Base-by-base conservation (phyloP, 2,888 invertebrate species). In the Crossocerus cetratus region DNA sequence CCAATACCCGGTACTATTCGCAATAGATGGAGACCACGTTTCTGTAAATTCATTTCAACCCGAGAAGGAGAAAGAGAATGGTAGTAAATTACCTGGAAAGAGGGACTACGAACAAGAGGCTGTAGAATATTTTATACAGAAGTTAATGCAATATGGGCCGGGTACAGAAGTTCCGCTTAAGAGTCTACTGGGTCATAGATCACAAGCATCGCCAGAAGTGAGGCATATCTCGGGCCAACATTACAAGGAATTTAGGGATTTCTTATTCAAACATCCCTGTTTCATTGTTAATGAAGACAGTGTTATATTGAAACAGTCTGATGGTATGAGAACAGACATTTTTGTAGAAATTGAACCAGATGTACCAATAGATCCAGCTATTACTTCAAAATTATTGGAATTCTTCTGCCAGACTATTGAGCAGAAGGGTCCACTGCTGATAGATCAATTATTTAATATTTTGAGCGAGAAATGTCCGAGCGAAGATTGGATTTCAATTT, bases 101-200 rank as follows among this genome's bases (percentile, higher is more conserved):
- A 94, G 96, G 84, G 97, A 98, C 90, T 98, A 98, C 91, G 98
- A 97, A 84, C 95, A 96, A 87, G 99, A 99, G 92, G 99, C 99
- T 69, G 98, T 99, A 86, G 97, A 98, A 89, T 99, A 99, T 92
- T 99, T 99, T 91, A 96, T 97, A 67, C 94, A 96, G 89, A 98
- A 99, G 92, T 94, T 99, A 91, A 93, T 96, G 78, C 97, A 99
- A 91, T 98, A 99, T 91, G 98, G 99, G 71, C 95, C 96, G 78
- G 97, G 96, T 66, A 97, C 98, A 2, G 99, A 99, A 92, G 97
- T 99, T 80, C 99, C 98, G 3, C 97, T 99, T 83, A 97, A 97
- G 90, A 98, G 98, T 90, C 93, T 99, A 79, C 93, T 99, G 74
- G 99, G 99, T 0, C 99, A 99, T 91, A 94, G 98, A 79, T 97